Evolutionary conservation across 2,797 vertebrate species (phyloP).

Genomic region (Aulostomus chinensis): DNA sequence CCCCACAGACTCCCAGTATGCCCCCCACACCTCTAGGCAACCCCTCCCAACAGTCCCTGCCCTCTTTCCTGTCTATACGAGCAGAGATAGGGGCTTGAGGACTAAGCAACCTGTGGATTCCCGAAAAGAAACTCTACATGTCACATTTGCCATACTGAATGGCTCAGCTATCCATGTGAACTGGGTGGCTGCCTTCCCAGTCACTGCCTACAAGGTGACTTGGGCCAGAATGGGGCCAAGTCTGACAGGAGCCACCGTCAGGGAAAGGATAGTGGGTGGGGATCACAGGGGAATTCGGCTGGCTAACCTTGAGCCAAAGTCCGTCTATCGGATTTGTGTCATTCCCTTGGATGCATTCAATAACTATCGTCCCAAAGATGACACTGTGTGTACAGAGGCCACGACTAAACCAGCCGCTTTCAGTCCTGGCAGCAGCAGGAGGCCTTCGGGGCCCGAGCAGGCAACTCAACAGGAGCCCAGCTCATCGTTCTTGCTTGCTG

Average conservation of each 20-base stretch:
- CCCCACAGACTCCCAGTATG: conserved; percentile 50
- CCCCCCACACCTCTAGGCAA: conserved; percentile 60
- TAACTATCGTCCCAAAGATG: conserved; percentile 88
- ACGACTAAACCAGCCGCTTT: conserved; percentile 85
- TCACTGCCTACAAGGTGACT: conserved; percentile 94
- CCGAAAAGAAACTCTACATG: conserved; percentile 75
- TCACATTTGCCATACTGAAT: conserved; percentile 87
- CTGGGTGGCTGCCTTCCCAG: conserved; percentile 91
- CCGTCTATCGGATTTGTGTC: conserved; percentile 94
- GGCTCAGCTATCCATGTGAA: conserved; percentile 90
- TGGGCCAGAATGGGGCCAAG: conserved; percentile 97
- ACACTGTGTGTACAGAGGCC: conserved; percentile 93
- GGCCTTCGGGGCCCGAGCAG: conserved; percentile 87
- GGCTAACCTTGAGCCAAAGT: conserved; percentile 88
- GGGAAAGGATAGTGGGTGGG: conserved; percentile 89
- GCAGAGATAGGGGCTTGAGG: conserved; percentile 69
- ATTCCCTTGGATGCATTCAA: conserved; percentile 93
- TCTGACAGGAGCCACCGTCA: conserved; percentile 87
- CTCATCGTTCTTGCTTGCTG: conserved; percentile 90
- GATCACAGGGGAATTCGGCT: conserved; percentile 86
- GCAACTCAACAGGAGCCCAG: conserved; percentile 87
- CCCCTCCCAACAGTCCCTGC: conserved; percentile 58
- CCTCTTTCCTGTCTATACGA: conserved; percentile 69
- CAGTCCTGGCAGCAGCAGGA: no score
- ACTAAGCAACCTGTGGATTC: conserved; percentile 76